Conservation (phyloP, 92 coral and sea anemone genomes). For the Epizoanthus rinbou region DNA sequence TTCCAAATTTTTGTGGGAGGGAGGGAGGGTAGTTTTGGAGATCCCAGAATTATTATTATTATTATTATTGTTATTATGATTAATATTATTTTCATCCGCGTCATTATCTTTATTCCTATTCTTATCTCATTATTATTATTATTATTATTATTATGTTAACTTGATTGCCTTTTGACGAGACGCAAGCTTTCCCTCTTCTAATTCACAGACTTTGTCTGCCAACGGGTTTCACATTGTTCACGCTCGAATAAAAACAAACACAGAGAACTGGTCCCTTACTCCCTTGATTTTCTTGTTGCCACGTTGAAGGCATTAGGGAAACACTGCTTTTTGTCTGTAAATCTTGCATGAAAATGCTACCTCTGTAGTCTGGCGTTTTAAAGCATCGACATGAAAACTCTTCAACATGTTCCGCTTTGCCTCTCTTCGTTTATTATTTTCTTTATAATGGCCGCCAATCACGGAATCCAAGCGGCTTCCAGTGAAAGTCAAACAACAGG, state of each 20-base stretch:
- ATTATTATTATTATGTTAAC: too few relatives aligned
- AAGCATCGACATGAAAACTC: neutral
- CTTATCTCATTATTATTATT: too few relatives aligned
- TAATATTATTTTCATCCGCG: too few relatives aligned
- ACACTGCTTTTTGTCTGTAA: conserved; percentile 21
- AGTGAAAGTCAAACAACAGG: conserved; percentile 39
- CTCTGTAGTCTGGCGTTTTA: conserved; percentile 10
- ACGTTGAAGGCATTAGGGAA: conserved; percentile 18
- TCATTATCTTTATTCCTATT: too few relatives aligned
- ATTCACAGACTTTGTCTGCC: neutral
- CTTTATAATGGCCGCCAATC: conserved; percentile 1
- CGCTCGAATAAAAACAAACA: conserved; percentile 23
- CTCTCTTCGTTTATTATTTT: neutral
- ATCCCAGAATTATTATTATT: too few relatives aligned
- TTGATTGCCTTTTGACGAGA: too few relatives aligned
- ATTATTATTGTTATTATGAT: too few relatives aligned
- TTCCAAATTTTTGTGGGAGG: too few relatives aligned
- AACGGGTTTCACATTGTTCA: conserved; percentile 33
- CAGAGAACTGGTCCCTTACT: neutral
- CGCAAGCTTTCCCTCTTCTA: neutral
- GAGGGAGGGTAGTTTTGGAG: too few relatives aligned
- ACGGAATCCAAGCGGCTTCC: conserved; percentile 28
- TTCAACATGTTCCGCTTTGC: neutral
- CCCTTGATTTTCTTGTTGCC: neutral
- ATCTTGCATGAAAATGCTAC: conserved; percentile 7